phyloP scores from a whole-genome alignment of 2,113 vertebrate genomes.

The Thinocorus orbignyianus region DNA sequence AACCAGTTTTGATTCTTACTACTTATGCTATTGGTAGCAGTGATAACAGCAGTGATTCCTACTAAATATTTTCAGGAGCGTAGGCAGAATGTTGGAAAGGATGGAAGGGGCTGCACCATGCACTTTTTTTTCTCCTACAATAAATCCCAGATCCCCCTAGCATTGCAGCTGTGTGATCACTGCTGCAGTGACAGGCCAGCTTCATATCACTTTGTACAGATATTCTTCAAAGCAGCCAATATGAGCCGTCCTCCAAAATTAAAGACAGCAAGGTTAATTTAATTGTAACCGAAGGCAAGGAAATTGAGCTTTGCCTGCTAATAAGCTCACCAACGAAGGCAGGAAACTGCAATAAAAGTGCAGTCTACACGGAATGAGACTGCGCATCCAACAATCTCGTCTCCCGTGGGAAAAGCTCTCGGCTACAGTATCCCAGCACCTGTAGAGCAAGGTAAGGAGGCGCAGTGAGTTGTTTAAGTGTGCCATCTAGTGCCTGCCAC shows the following conservation, averaged over 20 bases:
- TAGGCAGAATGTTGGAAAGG: neutral
- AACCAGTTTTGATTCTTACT: neutral
- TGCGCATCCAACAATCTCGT: fast-evolving
- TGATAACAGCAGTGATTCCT: neutral
- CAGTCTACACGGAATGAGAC: fast-evolving
- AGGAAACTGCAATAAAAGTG: fast-evolving
- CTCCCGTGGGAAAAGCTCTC: neutral
- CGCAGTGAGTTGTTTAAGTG: neutral
- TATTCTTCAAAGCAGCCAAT: neutral
- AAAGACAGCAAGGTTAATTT: fast-evolving
- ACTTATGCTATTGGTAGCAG: neutral
- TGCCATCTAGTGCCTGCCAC: conserved; percentile 61
- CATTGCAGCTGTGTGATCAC: neutral
- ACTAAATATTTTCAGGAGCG: neutral
- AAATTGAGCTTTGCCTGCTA: neutral
- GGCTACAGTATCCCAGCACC: neutral
- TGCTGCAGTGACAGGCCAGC: neutral
- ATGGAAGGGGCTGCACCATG: neutral
- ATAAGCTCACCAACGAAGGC: neutral
- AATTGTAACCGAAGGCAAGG: neutral
- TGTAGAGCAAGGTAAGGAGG: neutral
- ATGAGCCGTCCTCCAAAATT: neutral
- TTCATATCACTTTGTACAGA: neutral
- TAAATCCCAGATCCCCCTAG: neutral
- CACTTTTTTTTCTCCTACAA: neutral